phyloP scores from a whole-genome alignment of 2,888 invertebrate genomes.

The Noctua fimbriata region DNA sequence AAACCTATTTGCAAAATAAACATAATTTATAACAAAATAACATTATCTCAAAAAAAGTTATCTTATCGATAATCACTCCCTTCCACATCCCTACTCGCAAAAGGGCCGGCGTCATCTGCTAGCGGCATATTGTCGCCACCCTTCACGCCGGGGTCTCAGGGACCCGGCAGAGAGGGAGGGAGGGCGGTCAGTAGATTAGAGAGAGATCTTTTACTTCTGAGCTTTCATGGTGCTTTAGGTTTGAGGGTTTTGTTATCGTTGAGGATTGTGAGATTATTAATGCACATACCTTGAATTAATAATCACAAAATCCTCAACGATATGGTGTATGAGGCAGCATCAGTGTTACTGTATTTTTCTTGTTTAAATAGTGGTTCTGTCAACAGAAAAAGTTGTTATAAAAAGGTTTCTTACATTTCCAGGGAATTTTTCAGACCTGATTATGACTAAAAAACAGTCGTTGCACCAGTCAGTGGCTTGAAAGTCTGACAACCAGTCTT shows the following conservation, averaged over 20 bases:
- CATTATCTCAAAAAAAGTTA: background rate
- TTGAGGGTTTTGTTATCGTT: conserved; percentile 39
- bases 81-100: conserved; percentile 57
- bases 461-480: background rate
- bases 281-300: too few relatives aligned
- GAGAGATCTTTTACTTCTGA: conserved; percentile 54
- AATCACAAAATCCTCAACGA: too few relatives aligned
- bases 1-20: too few relatives aligned
- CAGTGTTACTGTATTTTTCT: background rate
- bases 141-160: conserved; percentile 65
- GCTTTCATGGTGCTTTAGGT: conserved; percentile 40
- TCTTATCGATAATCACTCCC: conserved; percentile 42
- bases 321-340: background rate
- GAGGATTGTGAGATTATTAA: conserved; percentile 13
- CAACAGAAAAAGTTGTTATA: background rate
- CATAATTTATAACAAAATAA: background rate
- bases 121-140: conserved; percentile 83
- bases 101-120: conserved; percentile 85
- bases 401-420: background rate
- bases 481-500: background rate
- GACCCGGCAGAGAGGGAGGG: conserved; percentile 29
- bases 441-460: background rate
- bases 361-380: background rate
- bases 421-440: background rate
- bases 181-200: conserved; percentile 63